Conservation (phyloP, 2,113 vertebrate genomes). For the Rousettus leschenaultii region DNA sequence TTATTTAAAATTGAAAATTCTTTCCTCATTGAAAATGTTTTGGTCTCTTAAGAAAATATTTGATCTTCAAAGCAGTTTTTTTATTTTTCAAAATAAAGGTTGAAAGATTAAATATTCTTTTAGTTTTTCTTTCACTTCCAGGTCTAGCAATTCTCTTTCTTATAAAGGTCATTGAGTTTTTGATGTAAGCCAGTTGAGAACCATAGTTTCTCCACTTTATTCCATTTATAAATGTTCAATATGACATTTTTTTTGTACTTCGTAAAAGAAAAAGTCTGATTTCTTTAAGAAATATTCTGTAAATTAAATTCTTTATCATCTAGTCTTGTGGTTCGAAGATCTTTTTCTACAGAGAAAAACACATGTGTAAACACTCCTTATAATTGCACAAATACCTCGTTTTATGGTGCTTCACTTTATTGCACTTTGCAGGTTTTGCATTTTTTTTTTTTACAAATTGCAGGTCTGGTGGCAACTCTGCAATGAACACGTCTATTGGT, state of each 20-base stretch:
- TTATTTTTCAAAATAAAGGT: not conserved
- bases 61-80: conserved; percentile 9
- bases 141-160: not conserved
- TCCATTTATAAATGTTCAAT: not conserved
- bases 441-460: not conserved
- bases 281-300: conserved; percentile 25
- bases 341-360: not conserved
- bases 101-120: not conserved
- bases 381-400: not conserved
- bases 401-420: not conserved
- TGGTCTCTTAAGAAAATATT: conserved; percentile 18
- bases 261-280: not conserved
- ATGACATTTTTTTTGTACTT: not conserved
- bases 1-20: conserved; percentile 58
- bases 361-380: not conserved
- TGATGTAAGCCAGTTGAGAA: not conserved
- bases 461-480: not conserved
- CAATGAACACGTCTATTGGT: not conserved
- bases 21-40: conserved; percentile 60
- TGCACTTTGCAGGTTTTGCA: not conserved
- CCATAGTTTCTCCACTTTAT: not conserved
- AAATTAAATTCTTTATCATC: conserved; percentile 6
- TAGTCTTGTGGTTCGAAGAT: not conserved
- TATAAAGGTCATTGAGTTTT: not conserved
- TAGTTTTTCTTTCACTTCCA: not conserved